Evolutionary conservation across 2,888 invertebrate species (phyloP), one percentile per base, ranked within the genome.

Genomic region (Oithona nana): DNA sequence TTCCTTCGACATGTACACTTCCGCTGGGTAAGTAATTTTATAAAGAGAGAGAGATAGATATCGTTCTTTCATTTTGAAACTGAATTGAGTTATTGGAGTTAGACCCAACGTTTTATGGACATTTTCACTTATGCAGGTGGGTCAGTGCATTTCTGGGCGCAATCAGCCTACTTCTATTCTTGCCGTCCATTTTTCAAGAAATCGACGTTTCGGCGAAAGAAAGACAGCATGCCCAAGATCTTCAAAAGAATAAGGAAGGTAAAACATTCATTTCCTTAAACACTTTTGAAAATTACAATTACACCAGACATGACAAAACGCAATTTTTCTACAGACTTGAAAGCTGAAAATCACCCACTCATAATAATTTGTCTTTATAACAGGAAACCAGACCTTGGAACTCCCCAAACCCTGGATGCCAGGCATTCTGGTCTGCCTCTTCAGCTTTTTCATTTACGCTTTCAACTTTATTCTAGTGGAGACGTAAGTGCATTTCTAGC

Each of bases 391-490:
- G n/a, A n/a, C n/a, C n/a, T n/a, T n/a, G n/a, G n/a, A n/a, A n/a
- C n/a, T n/a, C n/a, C n/a, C n/a, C 39, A 39, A 39, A 39, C 8
- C 39, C 39, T 48, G 31, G 2, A 29, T 30, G 57, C 49, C 85
- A 60, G 82, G 83, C 63, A 80, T 84, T 52, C 85, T 86, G 84
- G 83, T 84, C 24, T 74, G 88, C 66, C 82, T 88, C 67, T 76
- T 79, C 54, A 84, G 86, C 16, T 88, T 88, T 73, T 88, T 87
- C 72, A 81, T 87, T 66, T 77, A 88, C 67, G 84, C 86, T 62
- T 88, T 88, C 73, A 88, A 87, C 76, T 88, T 88, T 74, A 88
- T 89, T 69, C 77, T 89, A 65, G 76, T 88, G 68, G 89, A 89
- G 78, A 88, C 88, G 77, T 81, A 72, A 77, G 76, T 73, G 54